phyloP scores from a whole-genome alignment of 1,140 invertebrate species.

The Anadara kagoshimensis region DNA sequence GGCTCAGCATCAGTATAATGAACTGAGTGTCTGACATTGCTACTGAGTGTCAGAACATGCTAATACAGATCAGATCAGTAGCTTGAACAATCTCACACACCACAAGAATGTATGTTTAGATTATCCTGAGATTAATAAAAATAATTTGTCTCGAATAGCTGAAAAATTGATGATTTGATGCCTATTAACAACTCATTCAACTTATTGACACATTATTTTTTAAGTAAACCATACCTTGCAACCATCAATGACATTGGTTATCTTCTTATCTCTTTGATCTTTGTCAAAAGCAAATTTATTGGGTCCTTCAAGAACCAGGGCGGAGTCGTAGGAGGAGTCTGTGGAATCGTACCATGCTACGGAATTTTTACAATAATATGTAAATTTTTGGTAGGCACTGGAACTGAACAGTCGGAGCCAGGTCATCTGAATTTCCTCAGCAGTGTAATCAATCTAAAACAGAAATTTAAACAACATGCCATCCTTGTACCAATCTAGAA shows the following conservation, averaged over 20 bases:
- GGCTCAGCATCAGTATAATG: too few species aligned
- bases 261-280: slow-evolving; percentile 26
- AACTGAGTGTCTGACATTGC: too few species aligned
- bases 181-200: too few species aligned
- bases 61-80: too few species aligned
- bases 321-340: slow-evolving; percentile 74
- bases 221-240: slow-evolving; percentile 79
- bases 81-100: too few species aligned
- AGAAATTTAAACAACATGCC: background rate
- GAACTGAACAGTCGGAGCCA: slow-evolving; percentile 86
- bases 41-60: too few species aligned
- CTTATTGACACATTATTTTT: too few species aligned
- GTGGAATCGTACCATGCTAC: slow-evolving; percentile 81
- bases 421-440: slow-evolving; percentile 82
- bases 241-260: slow-evolving; percentile 79
- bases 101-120: too few species aligned
- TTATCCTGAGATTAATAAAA: too few species aligned
- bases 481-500: background rate
- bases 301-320: slow-evolving; percentile 81
- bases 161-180: too few species aligned
- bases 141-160: too few species aligned
- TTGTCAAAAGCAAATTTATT: slow-evolving; percentile 80
- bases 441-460: slow-evolving; percentile 85
- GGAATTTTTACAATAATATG: slow-evolving; percentile 87
- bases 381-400: slow-evolving; percentile 87